A percentile compares a stretch with the other conserved stretches of the same genome.
These are phyloP conservation scores for Cryptus armator DNA, from an alignment of 2,888 invertebrate species.

Conservation along the genomic window DNA sequence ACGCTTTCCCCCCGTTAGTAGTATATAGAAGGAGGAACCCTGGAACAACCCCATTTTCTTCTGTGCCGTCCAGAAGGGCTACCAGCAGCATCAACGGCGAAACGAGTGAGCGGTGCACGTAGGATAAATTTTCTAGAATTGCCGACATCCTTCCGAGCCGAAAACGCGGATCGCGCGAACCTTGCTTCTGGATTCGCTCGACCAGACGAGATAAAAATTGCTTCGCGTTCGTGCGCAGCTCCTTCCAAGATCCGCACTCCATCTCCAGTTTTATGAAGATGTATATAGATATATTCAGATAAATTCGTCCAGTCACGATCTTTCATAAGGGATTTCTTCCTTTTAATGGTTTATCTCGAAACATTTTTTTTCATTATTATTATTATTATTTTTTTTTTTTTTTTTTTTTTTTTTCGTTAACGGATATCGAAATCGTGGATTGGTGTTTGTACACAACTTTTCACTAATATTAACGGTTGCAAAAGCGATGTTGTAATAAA, in stretches of 20 bases:
- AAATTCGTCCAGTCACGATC: background rate
- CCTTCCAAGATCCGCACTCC: background rate
- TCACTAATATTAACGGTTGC: background rate
- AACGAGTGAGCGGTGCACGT: constrained; percentile 15
- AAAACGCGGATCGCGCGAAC: constrained; percentile 14
- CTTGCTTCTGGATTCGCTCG: constrained; percentile 16
- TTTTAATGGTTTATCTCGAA: too few relatives aligned
- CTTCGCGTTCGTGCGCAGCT: constrained; percentile 26
- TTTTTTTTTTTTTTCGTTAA: background rate
- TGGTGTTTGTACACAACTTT: background rate
- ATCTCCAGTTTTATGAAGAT: background rate
- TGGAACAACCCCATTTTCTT: constrained; percentile 27
- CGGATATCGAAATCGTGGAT: background rate
- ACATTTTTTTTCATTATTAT: background rate
- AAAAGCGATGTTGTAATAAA: constrained; percentile 21
- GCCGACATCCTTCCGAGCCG: constrained; percentile 28
- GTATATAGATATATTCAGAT: background rate
- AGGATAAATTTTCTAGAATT: constrained; percentile 46
- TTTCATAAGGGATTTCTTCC: background rate
- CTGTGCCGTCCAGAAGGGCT: background rate
- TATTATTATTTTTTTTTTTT: background rate
- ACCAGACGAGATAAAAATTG: constrained; percentile 44
- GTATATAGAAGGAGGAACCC: constrained; percentile 1
- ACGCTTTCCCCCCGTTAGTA: background rate
- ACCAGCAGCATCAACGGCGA: constrained; percentile 3